Percentiles rank a stretch among this genome's conserved stretches.
Conservation (phyloP, 1,140 invertebrate species). For the Drosophila teissieri region DNA sequence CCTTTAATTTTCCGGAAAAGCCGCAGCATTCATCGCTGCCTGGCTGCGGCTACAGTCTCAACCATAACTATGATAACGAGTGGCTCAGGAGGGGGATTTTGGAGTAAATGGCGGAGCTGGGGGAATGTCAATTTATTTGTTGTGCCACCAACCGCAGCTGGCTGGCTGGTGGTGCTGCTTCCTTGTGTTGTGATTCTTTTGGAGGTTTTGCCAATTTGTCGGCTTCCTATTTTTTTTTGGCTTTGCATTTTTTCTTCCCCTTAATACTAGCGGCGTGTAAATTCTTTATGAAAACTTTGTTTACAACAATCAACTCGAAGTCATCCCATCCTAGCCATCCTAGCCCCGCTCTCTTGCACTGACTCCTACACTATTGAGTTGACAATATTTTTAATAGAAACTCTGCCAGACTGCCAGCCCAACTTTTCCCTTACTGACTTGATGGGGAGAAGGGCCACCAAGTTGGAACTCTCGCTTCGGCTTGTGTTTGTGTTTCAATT, state of each 20-base stretch:
- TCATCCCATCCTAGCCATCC: conserved; percentile 2
- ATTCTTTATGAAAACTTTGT: conserved; percentile 80
- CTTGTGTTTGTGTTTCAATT: conserved; percentile 78
- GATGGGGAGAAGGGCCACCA: not conserved
- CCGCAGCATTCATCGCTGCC: conserved; percentile 75
- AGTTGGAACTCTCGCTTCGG: conserved; percentile 1
- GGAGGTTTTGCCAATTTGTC: conserved; percentile 77
- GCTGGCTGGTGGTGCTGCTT: conserved; percentile 5
- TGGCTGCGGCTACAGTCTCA: conserved; percentile 48
- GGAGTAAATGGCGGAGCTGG: conserved; percentile 4
- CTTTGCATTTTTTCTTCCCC: conserved; percentile 31
- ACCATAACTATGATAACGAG: conserved; percentile 62
- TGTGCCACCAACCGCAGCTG: conserved; percentile 60
- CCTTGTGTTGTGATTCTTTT: conserved; percentile 59
- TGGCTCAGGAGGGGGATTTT: conserved; percentile 16
- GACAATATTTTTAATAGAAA: conserved; percentile 82
- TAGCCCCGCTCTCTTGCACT: conserved; percentile 22
- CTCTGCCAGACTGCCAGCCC: conserved; percentile 51
- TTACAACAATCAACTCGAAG: conserved; percentile 69
- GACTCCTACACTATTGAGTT: conserved; percentile 65
- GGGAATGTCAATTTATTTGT: conserved; percentile 77
- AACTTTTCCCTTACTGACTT: conserved; percentile 60
- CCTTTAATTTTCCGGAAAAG: conserved; percentile 23
- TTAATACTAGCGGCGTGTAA: conserved; percentile 45
- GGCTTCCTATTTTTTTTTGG: conserved; percentile 41